phyloP scores from a whole-genome alignment of 2,797 vertebrate species.

The Synanceia verrucosa region DNA sequence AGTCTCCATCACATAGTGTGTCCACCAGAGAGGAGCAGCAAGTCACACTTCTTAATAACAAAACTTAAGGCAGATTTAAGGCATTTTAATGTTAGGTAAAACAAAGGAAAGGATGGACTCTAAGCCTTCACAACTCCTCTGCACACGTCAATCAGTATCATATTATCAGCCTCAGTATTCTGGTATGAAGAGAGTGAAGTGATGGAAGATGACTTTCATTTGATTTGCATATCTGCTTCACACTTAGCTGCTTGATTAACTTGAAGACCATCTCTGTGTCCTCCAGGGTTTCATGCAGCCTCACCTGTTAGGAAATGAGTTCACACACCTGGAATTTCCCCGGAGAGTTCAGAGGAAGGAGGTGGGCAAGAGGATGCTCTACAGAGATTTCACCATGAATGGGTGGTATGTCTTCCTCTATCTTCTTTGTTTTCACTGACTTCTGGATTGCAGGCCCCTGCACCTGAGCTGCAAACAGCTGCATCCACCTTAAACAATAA shows the following conservation, averaged over 20 bases:
- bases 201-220: conserved; percentile 1
- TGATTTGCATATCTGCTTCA: conserved; percentile 16
- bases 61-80: neutral
- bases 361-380: conserved; percentile 96
- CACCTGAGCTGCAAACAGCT: conserved; percentile 9
- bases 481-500: conserved; percentile 1
- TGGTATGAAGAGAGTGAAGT: neutral
- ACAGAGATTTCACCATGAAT: conserved; percentile 96
- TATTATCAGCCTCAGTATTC: neutral
- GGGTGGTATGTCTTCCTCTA: conserved; percentile 87
- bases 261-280: neutral
- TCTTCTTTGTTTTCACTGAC: neutral
- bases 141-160: neutral
- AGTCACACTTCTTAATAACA: neutral
- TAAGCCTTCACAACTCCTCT: neutral
- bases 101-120: neutral
- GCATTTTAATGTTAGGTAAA: neutral
- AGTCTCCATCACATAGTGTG: neutral
- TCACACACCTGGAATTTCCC: conserved; percentile 98
- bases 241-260: conserved; percentile 14
- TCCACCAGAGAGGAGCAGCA: neutral
- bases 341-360: conserved; percentile 96
- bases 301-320: conserved; percentile 95
- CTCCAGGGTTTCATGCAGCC: conserved; percentile 95
- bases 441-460: neutral